Evolutionary conservation across 1,140 invertebrate genomes (phyloP).

Genomic region (Ips typographus): DNA sequence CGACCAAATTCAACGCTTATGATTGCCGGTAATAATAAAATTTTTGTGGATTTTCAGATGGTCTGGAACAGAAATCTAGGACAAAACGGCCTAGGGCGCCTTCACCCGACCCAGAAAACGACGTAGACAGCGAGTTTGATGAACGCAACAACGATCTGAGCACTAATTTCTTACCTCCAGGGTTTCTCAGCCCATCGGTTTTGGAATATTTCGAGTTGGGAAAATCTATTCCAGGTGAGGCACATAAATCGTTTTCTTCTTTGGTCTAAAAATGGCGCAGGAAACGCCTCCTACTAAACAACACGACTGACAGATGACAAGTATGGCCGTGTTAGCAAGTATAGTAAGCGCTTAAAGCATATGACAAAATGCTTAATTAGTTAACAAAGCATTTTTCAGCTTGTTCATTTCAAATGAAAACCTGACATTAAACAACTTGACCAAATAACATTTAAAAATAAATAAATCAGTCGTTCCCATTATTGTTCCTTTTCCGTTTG

Average conservation of each 20-base stretch:
- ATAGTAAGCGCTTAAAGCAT: too few relatives aligned
- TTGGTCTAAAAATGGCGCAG: too few relatives aligned
- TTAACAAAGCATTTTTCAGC: too few relatives aligned
- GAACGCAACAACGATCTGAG: constrained; percentile 64
- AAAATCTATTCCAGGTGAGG: constrained; percentile 79
- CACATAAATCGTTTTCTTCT: too few relatives aligned
- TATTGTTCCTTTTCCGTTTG: not conserved
- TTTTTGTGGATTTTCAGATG: constrained; percentile 51
- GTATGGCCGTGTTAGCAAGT: too few relatives aligned
- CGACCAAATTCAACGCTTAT: not conserved
- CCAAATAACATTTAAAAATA: too few relatives aligned
- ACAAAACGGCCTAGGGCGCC: constrained; percentile 67
- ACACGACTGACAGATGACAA: too few relatives aligned
- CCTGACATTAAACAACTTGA: too few relatives aligned
- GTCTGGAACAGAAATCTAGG: constrained; percentile 58
- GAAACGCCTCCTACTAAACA: too few relatives aligned
- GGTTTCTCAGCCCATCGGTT: constrained; percentile 80
- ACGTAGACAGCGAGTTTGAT: constrained; percentile 67
- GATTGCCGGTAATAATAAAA: not conserved
- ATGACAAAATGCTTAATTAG: too few relatives aligned
- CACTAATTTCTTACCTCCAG: constrained; percentile 66
- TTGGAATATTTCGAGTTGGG: constrained; percentile 81
- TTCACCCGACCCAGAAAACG: constrained; percentile 56
- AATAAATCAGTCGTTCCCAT: not conserved
- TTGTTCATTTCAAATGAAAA: too few relatives aligned